These are phyloP conservation scores for Cheirogaleus major DNA, from an alignment of 2,797 vertebrate species.

Conservation along the genomic window DNA sequence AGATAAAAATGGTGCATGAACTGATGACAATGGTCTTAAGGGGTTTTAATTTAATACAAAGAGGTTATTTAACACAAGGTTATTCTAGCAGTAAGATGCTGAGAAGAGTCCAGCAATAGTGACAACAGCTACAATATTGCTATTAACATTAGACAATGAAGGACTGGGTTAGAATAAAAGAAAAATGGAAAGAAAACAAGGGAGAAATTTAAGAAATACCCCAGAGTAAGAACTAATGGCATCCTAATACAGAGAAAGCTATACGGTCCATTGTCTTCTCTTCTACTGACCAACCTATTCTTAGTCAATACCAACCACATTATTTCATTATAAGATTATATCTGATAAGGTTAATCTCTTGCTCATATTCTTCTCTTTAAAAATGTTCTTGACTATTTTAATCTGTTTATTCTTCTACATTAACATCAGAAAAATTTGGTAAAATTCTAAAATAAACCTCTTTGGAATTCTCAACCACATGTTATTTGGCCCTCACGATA, in stretches of 20 bases:
- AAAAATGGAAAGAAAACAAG: not conserved
- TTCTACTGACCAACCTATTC: not conserved
- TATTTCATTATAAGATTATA: not conserved
- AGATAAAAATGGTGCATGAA: not conserved
- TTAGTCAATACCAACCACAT: not conserved
- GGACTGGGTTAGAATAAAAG: not conserved
- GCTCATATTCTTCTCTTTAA: not conserved
- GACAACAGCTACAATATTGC: not conserved
- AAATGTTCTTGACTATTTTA: not conserved
- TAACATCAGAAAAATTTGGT: constrained; percentile 19
- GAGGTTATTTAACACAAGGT: not conserved
- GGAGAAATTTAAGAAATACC: not conserved
- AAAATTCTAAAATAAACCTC: constrained; percentile 51
- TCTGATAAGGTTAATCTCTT: not conserved
- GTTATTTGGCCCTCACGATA: not conserved
- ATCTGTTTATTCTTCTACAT: constrained; percentile 21
- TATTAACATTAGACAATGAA: not conserved
- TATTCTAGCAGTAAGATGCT: not conserved
- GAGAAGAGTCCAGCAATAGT: not conserved
- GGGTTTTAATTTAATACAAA: not conserved
- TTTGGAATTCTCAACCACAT: constrained; percentile 45
- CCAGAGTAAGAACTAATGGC: not conserved
- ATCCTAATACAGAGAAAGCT: not conserved
- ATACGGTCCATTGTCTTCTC: not conserved
- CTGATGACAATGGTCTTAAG: not conserved